A percentile compares a stretch with the other conserved stretches of the same genome.
phyloP scores from a whole-genome alignment of 2,797 vertebrate genomes.

The Saxicola maurus region DNA sequence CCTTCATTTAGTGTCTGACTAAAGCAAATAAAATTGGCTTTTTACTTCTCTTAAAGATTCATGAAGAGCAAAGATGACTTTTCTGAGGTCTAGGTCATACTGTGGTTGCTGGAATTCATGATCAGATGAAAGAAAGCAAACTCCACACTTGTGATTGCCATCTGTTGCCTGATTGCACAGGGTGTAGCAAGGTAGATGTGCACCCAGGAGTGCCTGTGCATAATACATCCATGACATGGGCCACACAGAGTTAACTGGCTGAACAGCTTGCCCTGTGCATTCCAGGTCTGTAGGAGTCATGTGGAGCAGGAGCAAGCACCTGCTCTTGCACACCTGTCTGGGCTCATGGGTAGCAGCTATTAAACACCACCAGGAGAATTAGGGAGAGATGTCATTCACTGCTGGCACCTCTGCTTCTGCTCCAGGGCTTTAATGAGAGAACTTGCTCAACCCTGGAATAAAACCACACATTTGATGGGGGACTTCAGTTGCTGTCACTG shows the following conservation, averaged over 20 bases:
- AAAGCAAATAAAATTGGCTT: neutral
- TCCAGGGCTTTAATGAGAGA: neutral
- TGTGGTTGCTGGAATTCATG: neutral
- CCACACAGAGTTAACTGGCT: neutral
- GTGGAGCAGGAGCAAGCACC: neutral
- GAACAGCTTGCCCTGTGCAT: neutral
- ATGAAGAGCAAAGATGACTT: neutral
- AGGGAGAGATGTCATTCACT: neutral
- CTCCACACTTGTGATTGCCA: neutral
- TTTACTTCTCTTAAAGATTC: neutral
- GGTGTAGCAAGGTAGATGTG: neutral
- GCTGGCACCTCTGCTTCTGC: neutral
- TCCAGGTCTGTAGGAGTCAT: neutral
- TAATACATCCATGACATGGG: neutral
- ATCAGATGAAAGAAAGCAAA: neutral
- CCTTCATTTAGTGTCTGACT: neutral
- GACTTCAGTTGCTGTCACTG: neutral
- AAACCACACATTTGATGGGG: neutral
- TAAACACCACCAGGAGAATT: neutral
- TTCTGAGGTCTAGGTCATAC: neutral
- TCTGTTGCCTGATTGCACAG: neutral
- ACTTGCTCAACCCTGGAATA: neutral
- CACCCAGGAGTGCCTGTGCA: neutral
- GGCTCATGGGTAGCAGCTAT: neutral
- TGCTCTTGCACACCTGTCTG: constrained; percentile 1